These are phyloP conservation scores for Cochlearius cochlearius DNA, from an alignment of 2,113 vertebrate species.

Conservation along the genomic window DNA sequence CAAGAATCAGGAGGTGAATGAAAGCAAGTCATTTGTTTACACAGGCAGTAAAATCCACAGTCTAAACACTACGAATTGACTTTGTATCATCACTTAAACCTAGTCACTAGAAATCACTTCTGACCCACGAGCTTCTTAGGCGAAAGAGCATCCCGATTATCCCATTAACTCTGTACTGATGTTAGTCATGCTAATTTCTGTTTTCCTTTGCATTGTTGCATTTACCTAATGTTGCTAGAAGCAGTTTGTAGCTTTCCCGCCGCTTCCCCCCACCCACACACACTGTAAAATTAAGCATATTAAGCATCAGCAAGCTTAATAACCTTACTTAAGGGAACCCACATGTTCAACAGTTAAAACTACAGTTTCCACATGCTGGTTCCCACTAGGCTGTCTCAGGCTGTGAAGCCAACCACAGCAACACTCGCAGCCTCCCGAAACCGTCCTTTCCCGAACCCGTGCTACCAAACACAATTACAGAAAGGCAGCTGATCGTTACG, in stretches of 20 bases:
- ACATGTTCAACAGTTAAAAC: not conserved
- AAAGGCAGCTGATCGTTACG: not conserved
- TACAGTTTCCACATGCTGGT: not conserved
- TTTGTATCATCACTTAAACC: not conserved
- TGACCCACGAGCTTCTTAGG: not conserved
- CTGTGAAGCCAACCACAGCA: not conserved
- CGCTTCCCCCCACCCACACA: too few species aligned
- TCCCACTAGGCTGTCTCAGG: not conserved
- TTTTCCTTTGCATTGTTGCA: not conserved
- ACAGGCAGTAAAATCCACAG: not conserved
- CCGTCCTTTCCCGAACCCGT: fast-evolving
- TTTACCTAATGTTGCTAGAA: not conserved
- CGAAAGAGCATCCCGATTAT: not conserved
- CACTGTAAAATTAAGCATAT: not conserved
- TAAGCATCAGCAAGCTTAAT: not conserved
- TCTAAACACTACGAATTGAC: not conserved
- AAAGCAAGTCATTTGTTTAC: not conserved
- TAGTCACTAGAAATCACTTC: not conserved
- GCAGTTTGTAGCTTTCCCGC: not conserved
- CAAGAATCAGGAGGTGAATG: not conserved
- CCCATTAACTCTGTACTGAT: not conserved
- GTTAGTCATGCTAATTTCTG: not conserved
- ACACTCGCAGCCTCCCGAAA: fast-evolving
- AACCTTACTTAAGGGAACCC: not conserved
- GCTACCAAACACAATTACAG: not conserved